phyloP scores from a whole-genome alignment of 1,140 invertebrate species.

The Apocrypta bakeri region DNA sequence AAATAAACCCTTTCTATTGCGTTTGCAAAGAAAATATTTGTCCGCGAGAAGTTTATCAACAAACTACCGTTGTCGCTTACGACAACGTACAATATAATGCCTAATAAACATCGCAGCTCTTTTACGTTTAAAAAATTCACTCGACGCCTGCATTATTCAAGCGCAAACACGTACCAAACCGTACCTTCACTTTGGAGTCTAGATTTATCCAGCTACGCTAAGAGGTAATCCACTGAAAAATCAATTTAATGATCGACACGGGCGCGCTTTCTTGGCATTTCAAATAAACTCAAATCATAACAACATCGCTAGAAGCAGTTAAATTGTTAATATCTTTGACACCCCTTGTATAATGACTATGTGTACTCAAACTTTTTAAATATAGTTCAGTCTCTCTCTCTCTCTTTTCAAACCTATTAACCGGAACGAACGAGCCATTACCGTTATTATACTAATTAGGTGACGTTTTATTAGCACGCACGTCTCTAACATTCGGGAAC shows the following conservation, averaged over 20 bases:
- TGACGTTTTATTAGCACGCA: neutral
- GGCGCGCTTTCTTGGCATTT: neutral
- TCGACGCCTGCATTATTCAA: no score
- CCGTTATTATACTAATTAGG: neutral
- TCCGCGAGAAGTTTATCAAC: neutral
- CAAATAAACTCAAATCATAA: neutral
- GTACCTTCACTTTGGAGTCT: no score
- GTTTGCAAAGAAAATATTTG: conserved; percentile 2
- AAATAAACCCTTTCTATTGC: neutral
- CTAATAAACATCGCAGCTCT: no score
- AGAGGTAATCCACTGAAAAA: neutral
- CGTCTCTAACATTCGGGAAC: neutral
- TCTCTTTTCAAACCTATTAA: neutral
- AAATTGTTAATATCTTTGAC: conserved; percentile 12
- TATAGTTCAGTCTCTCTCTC: neutral
- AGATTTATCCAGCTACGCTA: neutral
- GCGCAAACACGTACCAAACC: no score
- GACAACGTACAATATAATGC: neutral
- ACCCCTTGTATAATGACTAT: neutral
- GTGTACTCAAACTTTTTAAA: neutral
- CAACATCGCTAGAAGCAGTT: neutral
- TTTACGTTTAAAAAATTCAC: neutral
- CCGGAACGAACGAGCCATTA: neutral
- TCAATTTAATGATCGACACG: conserved; percentile 22
- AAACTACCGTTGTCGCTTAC: neutral